Evolutionary conservation across 2,888 invertebrate species (phyloP).

Genomic region (Pycnomerus fuliginosus): DNA sequence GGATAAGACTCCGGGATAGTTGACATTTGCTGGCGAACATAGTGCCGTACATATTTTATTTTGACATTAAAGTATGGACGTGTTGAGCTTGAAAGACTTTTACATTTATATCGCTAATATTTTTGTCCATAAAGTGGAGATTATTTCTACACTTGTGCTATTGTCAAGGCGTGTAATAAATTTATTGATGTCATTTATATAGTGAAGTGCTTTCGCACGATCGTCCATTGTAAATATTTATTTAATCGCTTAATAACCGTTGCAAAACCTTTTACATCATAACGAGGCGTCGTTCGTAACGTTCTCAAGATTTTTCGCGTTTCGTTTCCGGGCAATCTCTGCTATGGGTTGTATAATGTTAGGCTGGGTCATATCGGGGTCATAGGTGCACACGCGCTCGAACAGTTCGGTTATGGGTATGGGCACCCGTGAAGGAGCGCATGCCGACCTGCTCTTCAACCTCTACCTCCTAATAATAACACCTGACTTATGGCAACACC

Average conservation of each 20-base stretch:
- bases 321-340: conserved; percentile 3
- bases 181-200: conserved; percentile 20
- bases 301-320: conserved; percentile 3
- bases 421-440: conserved; percentile 11
- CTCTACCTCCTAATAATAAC: conserved; percentile 31
- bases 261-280: conserved; percentile 20
- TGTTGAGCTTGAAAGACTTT: conserved; percentile 6
- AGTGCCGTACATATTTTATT: conserved; percentile 5
- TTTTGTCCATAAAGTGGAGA: conserved; percentile 7
- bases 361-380: conserved; percentile 7
- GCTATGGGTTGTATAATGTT: neutral
- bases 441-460: conserved; percentile 10
- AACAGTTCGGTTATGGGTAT: conserved; percentile 5
- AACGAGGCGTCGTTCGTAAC: conserved; percentile 15
- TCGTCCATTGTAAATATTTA: conserved; percentile 20
- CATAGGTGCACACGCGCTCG: conserved; percentile 11
- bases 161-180: conserved; percentile 11
- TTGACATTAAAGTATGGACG: conserved; percentile 14
- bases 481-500: conserved; percentile 27
- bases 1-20: conserved; percentile 4
- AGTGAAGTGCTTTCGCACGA: conserved; percentile 16
- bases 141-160: conserved; percentile 8
- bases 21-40: conserved; percentile 5
- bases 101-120: conserved; percentile 8
- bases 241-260: conserved; percentile 21